Evolutionary conservation across 1,140 invertebrate genomes (phyloP).

Genomic region (Drosophila biarmipes): DNA sequence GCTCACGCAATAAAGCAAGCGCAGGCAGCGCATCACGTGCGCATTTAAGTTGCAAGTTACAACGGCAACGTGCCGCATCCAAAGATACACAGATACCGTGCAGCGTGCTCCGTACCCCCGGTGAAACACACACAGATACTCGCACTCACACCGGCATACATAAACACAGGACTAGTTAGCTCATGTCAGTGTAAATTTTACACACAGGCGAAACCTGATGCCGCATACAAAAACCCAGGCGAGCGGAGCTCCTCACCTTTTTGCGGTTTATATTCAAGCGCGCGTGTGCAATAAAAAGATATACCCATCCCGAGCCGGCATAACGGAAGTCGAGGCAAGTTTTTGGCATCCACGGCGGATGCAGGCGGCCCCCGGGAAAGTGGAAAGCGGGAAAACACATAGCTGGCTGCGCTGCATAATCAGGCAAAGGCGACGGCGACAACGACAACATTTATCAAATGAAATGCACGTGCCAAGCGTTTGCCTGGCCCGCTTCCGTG

Average conservation of each 20-base stretch:
- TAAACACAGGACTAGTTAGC: slow-evolving; percentile 68
- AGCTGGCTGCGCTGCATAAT: slow-evolving; percentile 65
- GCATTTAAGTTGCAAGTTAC: slow-evolving; percentile 81
- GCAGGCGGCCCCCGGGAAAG: not conserved
- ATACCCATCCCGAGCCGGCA: slow-evolving; percentile 45
- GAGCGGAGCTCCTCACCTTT: slow-evolving; percentile 28
- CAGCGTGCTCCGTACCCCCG: not conserved
- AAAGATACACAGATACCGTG: slow-evolving; percentile 29
- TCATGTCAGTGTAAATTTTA: slow-evolving; percentile 79
- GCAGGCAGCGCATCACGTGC: slow-evolving; percentile 72
- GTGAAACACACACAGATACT: slow-evolving; percentile 10
- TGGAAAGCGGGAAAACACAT: slow-evolving; percentile 12
- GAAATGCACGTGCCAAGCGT: slow-evolving; percentile 77
- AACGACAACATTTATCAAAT: slow-evolving; percentile 76
- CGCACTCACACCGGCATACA: slow-evolving; percentile 25
- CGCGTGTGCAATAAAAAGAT: slow-evolving; percentile 78
- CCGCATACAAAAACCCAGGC: slow-evolving; percentile 60
- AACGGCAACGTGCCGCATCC: slow-evolving; percentile 64
- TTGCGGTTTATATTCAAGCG: slow-evolving; percentile 69
- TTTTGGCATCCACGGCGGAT: slow-evolving; percentile 58
- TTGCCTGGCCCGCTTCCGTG: slow-evolving; percentile 68
- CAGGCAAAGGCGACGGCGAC: slow-evolving; percentile 66
- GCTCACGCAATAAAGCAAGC: slow-evolving; percentile 77
- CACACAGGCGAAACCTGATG: slow-evolving; percentile 73
- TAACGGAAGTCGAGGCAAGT: slow-evolving; percentile 67